phyloP scores from a whole-genome alignment of 2,888 invertebrate species.

The Stenolophus ochropezus region DNA sequence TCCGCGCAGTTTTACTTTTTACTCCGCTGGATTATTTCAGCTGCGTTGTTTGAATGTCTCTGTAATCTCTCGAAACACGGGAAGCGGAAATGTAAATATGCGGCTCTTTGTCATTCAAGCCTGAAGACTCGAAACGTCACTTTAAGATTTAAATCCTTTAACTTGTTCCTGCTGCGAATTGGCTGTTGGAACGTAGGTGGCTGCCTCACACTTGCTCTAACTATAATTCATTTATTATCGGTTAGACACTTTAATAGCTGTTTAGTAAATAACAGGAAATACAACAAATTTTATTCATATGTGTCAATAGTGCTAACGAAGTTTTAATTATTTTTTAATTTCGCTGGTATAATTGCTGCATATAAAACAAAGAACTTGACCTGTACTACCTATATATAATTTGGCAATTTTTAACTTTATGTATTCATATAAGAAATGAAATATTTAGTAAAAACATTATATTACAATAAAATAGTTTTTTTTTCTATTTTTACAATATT shows the following conservation, averaged over 20 bases:
- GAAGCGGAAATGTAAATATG: conserved; percentile 39
- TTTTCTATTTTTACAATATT: too few relatives aligned
- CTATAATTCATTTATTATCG: background rate
- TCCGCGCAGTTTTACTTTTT: conserved; percentile 27
- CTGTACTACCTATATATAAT: too few relatives aligned
- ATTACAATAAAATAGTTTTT: too few relatives aligned
- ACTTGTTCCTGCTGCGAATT: background rate
- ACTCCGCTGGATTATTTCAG: conserved; percentile 23
- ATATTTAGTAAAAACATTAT: too few relatives aligned
- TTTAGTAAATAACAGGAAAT: background rate
- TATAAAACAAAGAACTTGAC: too few relatives aligned
- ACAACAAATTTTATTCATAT: background rate
- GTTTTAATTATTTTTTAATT: too few relatives aligned
- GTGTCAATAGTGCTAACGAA: too few relatives aligned
- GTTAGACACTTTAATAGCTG: background rate
- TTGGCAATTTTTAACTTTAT: too few relatives aligned
- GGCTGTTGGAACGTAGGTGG: background rate
- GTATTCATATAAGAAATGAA: too few relatives aligned
- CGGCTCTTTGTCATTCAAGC: conserved; percentile 10
- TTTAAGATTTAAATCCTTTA: background rate
- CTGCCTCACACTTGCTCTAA: too few relatives aligned
- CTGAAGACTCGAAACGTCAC: background rate
- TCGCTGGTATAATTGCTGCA: too few relatives aligned
- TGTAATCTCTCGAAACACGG: conserved; percentile 18
- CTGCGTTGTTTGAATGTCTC: conserved; percentile 37